Percentiles rank a stretch among this genome's conserved stretches.
Evolutionary conservation across 2,797 vertebrate genomes (phyloP).

Genomic region (Chelonia mydas): DNA sequence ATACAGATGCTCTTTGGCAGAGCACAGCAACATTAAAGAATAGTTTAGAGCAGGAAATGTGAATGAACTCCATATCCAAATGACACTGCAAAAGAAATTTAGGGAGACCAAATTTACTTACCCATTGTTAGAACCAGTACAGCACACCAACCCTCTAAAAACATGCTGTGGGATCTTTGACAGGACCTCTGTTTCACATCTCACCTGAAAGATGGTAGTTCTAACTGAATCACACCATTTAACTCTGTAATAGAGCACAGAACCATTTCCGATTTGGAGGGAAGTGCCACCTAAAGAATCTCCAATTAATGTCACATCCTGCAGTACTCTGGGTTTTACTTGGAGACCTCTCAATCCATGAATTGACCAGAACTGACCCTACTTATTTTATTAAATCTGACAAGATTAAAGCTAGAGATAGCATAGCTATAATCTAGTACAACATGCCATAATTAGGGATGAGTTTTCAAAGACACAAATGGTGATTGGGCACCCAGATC

Average conservation of each 20-base stretch:
- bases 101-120: not conserved
- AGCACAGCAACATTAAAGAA: not conserved
- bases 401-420: not conserved
- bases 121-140: not conserved
- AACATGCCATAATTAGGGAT: not conserved
- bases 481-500: not conserved
- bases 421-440: not conserved
- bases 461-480: not conserved
- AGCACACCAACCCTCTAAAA: conserved; percentile 9
- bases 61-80: not conserved
- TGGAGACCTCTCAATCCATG: not conserved
- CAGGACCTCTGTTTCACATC: conserved; percentile 47
- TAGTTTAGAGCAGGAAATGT: not conserved
- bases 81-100: conserved; percentile 7
- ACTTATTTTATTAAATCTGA: not conserved
- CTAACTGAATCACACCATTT: conserved; percentile 42
- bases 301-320: not conserved
- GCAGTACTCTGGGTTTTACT: not conserved
- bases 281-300: not conserved
- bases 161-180: not conserved
- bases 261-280: not conserved
- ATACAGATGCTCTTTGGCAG: not conserved
- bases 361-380: not conserved
- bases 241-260: not conserved
- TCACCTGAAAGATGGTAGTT: conserved; percentile 35